Base-by-base conservation (phyloP, 2,888 invertebrate genomes). In the Trypoxylon attenuatum region DNA sequence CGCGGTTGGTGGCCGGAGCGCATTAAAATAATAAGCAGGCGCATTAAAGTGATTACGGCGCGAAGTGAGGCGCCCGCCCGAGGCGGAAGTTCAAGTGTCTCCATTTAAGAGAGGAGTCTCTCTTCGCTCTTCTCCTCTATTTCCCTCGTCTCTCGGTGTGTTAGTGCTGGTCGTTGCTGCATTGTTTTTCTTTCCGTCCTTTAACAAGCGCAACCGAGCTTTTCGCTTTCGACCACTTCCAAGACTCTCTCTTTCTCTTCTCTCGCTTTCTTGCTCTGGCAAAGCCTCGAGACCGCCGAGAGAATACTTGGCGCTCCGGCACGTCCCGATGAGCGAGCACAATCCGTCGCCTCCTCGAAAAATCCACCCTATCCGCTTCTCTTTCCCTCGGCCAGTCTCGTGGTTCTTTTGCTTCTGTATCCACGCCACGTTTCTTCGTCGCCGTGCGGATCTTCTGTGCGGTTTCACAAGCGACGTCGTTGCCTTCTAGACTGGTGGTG, bases 11-110 rank as follows among this genome's bases (percentile, higher is more conserved):
- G 54, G 29, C 10, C 53, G 42, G 19, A 22, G 39, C 47, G 73
- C 74, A 71, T 79, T 77, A 71, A 77, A 80, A 77, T 78, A 75
- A 75, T 71, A 69, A 69, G 69, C 69, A 72, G 70, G 58, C 59
- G 68, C 67, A 70, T 77, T 78, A 76, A 73, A 73, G 63, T 71
- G 73, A 80, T 80, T 77, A 73, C 71, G 52, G 55, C 43, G 61
- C 57, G 60, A 65, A 50, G 50, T 43, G 63, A 62, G 42, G 57
- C 58, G 58, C 51, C 57, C 73, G 56, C 62, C 59, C 54, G 56
- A 57, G 65, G 39, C 69, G 72, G 72, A 76, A 75, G 74, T 73
- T 70, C 60, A 71, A 66, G 67, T 63, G 68, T 67, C 61, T 57
- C 25, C 64, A 54, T 67, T 69, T 61, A 67, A 64, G 46, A n/a